These are phyloP conservation scores for Onychorhynchus coronatus DNA, from an alignment of 2,113 vertebrate species.

Conservation along the genomic window DNA sequence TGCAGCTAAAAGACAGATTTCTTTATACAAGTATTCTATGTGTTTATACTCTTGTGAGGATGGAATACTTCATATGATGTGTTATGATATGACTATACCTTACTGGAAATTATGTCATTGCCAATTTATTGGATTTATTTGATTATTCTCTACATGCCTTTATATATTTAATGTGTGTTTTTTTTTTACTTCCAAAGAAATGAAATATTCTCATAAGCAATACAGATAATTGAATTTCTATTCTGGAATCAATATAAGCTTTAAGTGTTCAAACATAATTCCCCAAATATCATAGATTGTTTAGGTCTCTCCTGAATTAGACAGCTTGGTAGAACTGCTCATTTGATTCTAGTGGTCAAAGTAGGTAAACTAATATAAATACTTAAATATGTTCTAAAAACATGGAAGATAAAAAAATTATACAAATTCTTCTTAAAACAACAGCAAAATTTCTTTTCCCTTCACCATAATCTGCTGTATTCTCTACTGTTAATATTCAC, in stretches of 20 bases:
- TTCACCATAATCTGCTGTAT: background rate
- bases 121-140: background rate
- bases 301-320: background rate
- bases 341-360: background rate
- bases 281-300: background rate
- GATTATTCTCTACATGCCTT: background rate
- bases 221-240: slow-evolving; percentile 18
- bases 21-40: background rate
- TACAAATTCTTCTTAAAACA: background rate
- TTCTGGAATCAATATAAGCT: background rate
- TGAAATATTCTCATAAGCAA: background rate
- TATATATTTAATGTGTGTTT: background rate
- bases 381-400: background rate
- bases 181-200: background rate
- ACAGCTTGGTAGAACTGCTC: background rate
- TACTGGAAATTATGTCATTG: background rate
- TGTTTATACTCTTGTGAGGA: background rate
- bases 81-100: background rate
- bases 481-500: background rate
- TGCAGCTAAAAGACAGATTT: background rate
- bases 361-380: background rate
- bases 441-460: background rate
- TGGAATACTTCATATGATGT: background rate
- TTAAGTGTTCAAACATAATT: background rate
- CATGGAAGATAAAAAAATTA: background rate